Conservation (phyloP, 2,888 invertebrate genomes). For the Congeria kusceri region DNA sequence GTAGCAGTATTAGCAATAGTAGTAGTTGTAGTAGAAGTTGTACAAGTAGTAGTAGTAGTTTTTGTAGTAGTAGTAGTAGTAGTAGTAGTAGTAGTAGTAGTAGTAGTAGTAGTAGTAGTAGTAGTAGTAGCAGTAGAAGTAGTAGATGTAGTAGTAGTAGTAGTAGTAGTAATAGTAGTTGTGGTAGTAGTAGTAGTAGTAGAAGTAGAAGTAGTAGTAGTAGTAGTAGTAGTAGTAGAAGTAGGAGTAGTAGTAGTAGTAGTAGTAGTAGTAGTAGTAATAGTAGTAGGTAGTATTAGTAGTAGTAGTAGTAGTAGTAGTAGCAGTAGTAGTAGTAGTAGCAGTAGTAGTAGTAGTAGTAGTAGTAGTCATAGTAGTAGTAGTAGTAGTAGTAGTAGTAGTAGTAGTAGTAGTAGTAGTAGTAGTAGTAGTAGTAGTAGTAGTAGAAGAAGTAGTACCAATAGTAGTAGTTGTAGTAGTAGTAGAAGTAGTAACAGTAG, state of each 20-base stretch:
- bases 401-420: conserved; percentile 21
- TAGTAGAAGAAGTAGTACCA: no score
- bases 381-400: conserved; percentile 34
- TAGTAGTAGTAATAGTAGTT: conserved; percentile 2
- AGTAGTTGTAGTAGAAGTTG: conserved; percentile 25
- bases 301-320: conserved; percentile 19
- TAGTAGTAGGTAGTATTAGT: background rate
- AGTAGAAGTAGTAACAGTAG: conserved; percentile 6
- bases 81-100: conserved; percentile 34
- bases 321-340: conserved; percentile 24
- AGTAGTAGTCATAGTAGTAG: conserved; percentile 31
- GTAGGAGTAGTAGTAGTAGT: no score
- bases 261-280: no score
- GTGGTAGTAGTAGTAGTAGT: conserved; percentile 8
- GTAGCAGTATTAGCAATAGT: conserved; percentile 14
- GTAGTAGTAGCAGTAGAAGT: conserved; percentile 5
- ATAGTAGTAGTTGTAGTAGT: background rate
- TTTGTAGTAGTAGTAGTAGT: conserved; percentile 28
- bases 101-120: conserved; percentile 15
- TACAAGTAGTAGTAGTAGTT: conserved; percentile 29
- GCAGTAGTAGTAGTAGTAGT: conserved; percentile 32
- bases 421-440: conserved; percentile 9
- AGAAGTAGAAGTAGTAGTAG: conserved; percentile 5
- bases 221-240: conserved; percentile 12
- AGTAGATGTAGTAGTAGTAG: no score